Conservation (phyloP, 2,113 vertebrate species). For the Rafetus swinhoei region DNA sequence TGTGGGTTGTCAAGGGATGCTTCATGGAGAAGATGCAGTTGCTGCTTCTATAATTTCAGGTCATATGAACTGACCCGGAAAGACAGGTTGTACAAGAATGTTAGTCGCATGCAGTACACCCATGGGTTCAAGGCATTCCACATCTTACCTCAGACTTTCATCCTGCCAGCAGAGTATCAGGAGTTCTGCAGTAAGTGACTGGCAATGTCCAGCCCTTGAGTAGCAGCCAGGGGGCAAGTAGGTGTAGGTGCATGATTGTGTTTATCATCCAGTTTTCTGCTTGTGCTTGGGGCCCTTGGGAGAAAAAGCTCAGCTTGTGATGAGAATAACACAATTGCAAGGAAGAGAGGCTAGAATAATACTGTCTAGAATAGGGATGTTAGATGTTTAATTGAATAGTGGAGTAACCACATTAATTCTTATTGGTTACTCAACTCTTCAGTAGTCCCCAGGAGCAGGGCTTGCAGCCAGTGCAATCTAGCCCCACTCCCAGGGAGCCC, state of each 20-base stretch:
- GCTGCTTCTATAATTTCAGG: slow-evolving; percentile 76
- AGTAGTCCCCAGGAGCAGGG: no score
- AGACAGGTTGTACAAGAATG: slow-evolving; percentile 95
- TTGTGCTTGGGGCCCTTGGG: not conserved
- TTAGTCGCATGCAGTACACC: slow-evolving; percentile 94
- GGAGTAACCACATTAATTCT: no score
- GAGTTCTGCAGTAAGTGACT: slow-evolving; percentile 95
- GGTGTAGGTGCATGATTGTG: not conserved
- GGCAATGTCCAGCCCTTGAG: not conserved
- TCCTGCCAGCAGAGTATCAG: slow-evolving; percentile 92
- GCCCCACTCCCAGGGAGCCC: no score
- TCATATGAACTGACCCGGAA: slow-evolving; percentile 97
- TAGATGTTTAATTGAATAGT: no score
- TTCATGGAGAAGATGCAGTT: not conserved
- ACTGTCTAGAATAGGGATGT: not conserved
- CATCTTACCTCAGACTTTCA: slow-evolving; percentile 94
- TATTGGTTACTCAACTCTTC: no score
- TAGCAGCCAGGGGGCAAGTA: not conserved
- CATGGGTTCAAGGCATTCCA: slow-evolving; percentile 94
- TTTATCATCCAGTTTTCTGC: not conserved
- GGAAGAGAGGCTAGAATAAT: not conserved
- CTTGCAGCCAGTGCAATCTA: no score
- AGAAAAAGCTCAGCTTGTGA: not conserved
- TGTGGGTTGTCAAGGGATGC: not conserved
- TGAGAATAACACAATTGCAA: not conserved